Conservation (phyloP, 2,797 vertebrate genomes). For the Odontamblyopus rebecca region DNA sequence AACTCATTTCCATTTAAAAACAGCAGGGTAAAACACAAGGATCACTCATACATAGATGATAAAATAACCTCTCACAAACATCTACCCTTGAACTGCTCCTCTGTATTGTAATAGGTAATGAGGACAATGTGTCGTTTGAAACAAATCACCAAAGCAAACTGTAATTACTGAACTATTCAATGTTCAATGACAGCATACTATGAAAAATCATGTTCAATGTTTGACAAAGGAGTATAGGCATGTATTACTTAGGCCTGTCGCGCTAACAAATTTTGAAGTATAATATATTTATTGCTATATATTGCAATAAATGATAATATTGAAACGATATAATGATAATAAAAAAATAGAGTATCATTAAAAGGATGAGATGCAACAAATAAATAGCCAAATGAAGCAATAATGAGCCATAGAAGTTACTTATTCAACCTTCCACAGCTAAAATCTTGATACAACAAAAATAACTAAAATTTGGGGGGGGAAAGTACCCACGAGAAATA, state of each 20-base stretch:
- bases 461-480: too few relatives aligned
- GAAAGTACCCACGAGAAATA: too few relatives aligned
- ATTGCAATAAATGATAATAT: too few relatives aligned
- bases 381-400: too few relatives aligned
- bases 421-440: too few relatives aligned
- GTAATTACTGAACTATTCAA: background rate
- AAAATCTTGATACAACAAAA: too few relatives aligned
- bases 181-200: background rate
- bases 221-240: background rate
- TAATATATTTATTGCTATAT: too few relatives aligned
- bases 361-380: too few relatives aligned
- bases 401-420: too few relatives aligned
- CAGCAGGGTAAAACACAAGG: background rate
- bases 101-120: background rate
- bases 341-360: too few relatives aligned
- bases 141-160: background rate
- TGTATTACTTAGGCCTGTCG: background rate
- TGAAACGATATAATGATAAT: too few relatives aligned
- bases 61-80: background rate
- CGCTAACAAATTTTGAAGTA: too few relatives aligned
- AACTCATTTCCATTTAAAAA: conserved; percentile 7
- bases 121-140: background rate
- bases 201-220: background rate
- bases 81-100: conserved; percentile 3
- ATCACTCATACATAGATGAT: background rate